Base-by-base conservation (phyloP, 2,797 vertebrate species). In the Notolepis coatsorum region DNA sequence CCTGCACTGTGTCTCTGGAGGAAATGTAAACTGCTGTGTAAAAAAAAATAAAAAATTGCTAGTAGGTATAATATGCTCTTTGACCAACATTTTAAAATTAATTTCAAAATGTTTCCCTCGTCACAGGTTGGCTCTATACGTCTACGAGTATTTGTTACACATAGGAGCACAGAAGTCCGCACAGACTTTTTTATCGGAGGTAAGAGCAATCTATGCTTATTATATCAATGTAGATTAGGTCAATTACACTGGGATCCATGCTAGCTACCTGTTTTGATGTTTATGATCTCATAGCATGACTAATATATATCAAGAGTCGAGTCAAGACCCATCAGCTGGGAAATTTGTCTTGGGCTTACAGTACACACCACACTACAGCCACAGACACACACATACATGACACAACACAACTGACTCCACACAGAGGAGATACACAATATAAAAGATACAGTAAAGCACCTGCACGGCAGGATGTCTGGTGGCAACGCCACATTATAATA, bases 101-200 rank as follows among this genome's bases (percentile, higher is more conserved):
- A 39, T 38, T 12, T 31, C 7, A 47, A 28, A 28, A 66, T 48
- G 28, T 59, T 6, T 35, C 31, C 41, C 5, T 43, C 27, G 55
- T 18, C 51, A 9, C 86, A 97, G 96, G 92, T 92, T 98, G 92
- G 97, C 97, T 82, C 92, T 98, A 63, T 98, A 98, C 53, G 97
- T 98, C 73, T 98, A 98, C 66, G 97, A 98, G 88, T 98, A 98
- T 91, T 93, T 98, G 91, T 94, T 98, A 85, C 97, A 98, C 79
- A 96, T 98, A 82, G 97, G 97, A 83, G 97, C 97, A 81, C 96
- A 98, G 95, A 98, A 98, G 91, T 98, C 97, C 48, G 97, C 97
- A 89, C 97, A 98, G 95, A 98, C 97, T 77, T 98, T 98, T 92
- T 89, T 98, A 85, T 98, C 97, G 71, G 97, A 98, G 96, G 97